Conservation (phyloP, 2,113 vertebrate species). For the Chaenogobius annularis region DNA sequence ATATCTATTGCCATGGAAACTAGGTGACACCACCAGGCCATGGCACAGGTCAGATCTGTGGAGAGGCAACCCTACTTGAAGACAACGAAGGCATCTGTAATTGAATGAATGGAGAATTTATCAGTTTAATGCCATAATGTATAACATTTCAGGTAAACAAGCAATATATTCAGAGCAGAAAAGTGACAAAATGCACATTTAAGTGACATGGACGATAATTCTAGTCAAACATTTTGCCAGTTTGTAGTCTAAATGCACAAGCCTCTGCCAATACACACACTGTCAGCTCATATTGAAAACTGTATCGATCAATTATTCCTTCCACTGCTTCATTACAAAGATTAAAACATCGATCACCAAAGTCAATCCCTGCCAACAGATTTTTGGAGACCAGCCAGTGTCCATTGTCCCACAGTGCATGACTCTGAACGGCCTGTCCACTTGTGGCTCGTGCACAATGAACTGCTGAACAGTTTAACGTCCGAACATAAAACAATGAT, state of each 20-base stretch:
- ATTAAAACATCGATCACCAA: not conserved
- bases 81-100: too few relatives aligned
- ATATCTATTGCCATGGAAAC: not conserved
- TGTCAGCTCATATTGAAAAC: not conserved
- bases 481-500: not conserved
- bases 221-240: not conserved
- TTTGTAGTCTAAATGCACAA: not conserved
- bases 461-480: not conserved
- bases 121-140: too few relatives aligned
- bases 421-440: not conserved
- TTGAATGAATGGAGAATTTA: too few relatives aligned
- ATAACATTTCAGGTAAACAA: too few relatives aligned
- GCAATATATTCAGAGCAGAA: too few relatives aligned
- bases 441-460: not conserved
- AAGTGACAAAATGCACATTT: too few relatives aligned
- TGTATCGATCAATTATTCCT: not conserved
- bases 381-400: not conserved
- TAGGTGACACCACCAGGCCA: too few relatives aligned
- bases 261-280: too few relatives aligned
- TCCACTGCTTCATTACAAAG: not conserved
- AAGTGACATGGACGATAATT: not conserved
- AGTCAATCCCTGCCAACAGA: not conserved
- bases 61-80: too few relatives aligned
- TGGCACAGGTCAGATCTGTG: too few relatives aligned
- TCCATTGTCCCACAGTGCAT: not conserved